Evolutionary conservation across 2,113 vertebrate species (phyloP), one percentile per base, ranked within the genome.

Genomic region (Pteropus alecto): DNA sequence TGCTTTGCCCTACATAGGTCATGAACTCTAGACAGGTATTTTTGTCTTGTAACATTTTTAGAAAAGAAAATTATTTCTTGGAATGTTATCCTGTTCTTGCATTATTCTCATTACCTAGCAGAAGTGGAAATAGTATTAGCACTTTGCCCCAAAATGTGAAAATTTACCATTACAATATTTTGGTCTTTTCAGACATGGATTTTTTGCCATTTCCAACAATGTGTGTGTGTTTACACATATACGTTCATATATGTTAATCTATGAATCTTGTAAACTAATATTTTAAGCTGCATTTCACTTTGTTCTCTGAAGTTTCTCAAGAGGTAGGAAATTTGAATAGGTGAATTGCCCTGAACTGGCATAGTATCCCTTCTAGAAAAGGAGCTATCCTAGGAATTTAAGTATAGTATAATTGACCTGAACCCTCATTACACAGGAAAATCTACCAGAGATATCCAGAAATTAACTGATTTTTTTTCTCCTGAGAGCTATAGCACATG

Each of bases 1-100:
- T 12, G 22, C 24, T 43, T 94, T 88, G 89, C 43, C 67, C 74
- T n/a, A 54, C 43, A 46, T 6, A 61, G 97, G 93, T 95, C 95
- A 96, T 74, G 85, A 70, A 56, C 7, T 10, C 65, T 79, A 90
- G 87, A 35, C 76, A 93, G 91, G 78, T 97, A 88, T 58, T 97
- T 96, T 92, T 93, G 74, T 74, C 89, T 68, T 89, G 48, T 86
- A 96, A 87, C 58, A 85, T 30, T 60, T 81, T 91, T 78, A 63
- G 61, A 28, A 58, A 97, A 86, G 96, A 95, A 95, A 94, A 88
- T 95, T 68, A 86, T 33, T 79, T 97, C 84, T 87, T 35, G 19
- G 73, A 95, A 89, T 61, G 54, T 68, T 76, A 87, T 90, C 12
- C 21, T 41, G 0, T 51, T 58, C 67, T 30, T 78, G 14, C 81